A percentile compares a stretch with the other conserved stretches of the same genome.
Conservation (phyloP, 2,797 vertebrate genomes). For the Gymnothorax reevesii region DNA sequence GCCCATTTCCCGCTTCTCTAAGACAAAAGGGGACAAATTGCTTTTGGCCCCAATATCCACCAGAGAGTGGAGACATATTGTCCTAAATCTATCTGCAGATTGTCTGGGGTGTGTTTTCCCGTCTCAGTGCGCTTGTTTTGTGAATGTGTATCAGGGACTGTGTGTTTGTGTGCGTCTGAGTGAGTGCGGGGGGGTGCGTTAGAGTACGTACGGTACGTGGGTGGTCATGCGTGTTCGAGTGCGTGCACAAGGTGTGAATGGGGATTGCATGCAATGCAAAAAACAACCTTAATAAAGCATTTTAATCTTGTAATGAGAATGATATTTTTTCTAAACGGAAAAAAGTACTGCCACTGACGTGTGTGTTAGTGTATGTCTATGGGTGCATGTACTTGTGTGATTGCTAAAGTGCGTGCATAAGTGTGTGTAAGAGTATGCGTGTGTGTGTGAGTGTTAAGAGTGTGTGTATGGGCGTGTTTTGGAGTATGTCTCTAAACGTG, state of each 20-base stretch:
- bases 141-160: no score
- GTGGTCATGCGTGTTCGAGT: background rate
- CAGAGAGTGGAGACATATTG: background rate
- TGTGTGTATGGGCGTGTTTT: background rate
- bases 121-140: background rate
- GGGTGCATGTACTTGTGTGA: background rate
- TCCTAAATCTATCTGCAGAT: background rate
- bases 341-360: no score
- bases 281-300: no score
- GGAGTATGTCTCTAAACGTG: background rate
- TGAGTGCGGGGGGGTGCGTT: no score
- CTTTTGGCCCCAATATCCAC: slow-evolving; percentile 45
- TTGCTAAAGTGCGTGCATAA: background rate
- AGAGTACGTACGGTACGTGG: no score
- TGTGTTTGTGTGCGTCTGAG: background rate
- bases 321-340: no score
- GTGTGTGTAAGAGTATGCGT: background rate
- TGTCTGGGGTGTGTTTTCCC: background rate
- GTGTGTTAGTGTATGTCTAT: no score
- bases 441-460: background rate
- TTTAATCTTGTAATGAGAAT: no score
- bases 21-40: slow-evolving; percentile 51
- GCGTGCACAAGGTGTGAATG: background rate
- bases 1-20: slow-evolving; percentile 48
- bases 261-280: no score